A percentile compares a stretch with the other conserved stretches of the same genome.
Evolutionary conservation across 1,140 invertebrate genomes (phyloP).

Genomic region (Drosophila insularis): DNA sequence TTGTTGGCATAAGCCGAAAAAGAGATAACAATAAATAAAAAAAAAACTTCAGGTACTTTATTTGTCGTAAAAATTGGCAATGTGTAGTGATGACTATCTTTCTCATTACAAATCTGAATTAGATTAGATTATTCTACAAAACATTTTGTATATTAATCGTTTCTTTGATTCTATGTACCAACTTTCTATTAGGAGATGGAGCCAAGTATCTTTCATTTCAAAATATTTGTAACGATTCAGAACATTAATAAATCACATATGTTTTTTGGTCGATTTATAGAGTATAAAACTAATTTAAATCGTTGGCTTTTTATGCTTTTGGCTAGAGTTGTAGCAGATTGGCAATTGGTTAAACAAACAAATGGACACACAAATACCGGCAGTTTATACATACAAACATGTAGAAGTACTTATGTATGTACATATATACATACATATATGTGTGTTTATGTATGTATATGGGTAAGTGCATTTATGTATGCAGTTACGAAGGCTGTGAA

Average conservation of each 20-base stretch:
- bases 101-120: no score
- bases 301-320: constrained; percentile 28
- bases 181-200: no score
- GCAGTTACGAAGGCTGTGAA: constrained; percentile 38
- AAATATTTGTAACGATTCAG: no score
- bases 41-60: no score
- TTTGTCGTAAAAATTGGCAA: no score
- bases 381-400: constrained; percentile 36
- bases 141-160: no score
- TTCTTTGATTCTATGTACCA: background rate
- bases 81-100: no score
- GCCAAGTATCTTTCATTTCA: no score
- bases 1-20: no score
- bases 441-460: constrained; percentile 13
- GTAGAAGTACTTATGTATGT: background rate
- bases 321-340: constrained; percentile 53
- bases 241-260: background rate
- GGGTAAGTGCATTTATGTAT: constrained; percentile 11
- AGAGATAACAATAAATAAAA: no score
- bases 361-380: constrained; percentile 13
- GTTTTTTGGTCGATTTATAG: background rate
- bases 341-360: constrained; percentile 35
- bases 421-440: no score
- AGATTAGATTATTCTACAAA: no score
- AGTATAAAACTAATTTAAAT: constrained; percentile 37